Base-by-base conservation (phyloP, 2,113 vertebrate genomes). In the Antechinus stuartii region DNA sequence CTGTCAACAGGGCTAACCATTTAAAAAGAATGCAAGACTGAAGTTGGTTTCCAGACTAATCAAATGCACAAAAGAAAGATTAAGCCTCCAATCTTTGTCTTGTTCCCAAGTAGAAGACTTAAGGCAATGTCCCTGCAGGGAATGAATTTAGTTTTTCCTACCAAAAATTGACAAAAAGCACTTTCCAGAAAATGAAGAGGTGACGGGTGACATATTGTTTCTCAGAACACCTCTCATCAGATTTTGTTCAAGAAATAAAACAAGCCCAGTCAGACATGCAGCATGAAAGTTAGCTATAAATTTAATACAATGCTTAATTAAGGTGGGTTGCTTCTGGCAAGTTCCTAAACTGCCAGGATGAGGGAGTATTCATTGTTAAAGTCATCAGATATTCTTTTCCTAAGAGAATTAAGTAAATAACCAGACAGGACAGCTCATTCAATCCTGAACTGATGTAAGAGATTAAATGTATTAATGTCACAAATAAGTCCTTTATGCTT, bases 371-470 rank as follows among this genome's bases (percentile, higher is more conserved):
- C 19, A 12, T 0, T 24, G 30, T 52, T 3, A 25, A 3, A 16
- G 46, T 61, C 94, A 89, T 24, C 1, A 0, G 22, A 12, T 22
- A 53, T 30, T n/a, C 56, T 27, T 2, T 22, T 90, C 94, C 93
- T 95, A n/a, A 93, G 93, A 12, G 53, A 96, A 56, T 0, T 2
- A 27, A 50, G 35, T 0, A 30, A 50, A 84, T 90, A 19, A 52
- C 0, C 1, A 2, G 91, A 8, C 0, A 91, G 76, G 46, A 91
- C 57, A n/a, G 57, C 35, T 7, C 4, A 42, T 19, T 54, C 53
- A 56, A 0, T 0, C 12, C 90, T 19, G 35, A 57, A 26, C 0
- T 16, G 3, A 93, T 19, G n/a, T 47, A 52, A 96, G 90, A 76
- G 2, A 1, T 0, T 50, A 19, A 1, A 3, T 0, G 89, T n/a